These are phyloP conservation scores for Percopsis omiscomaycus DNA, from an alignment of 2,797 vertebrate genomes.

Conservation along the genomic window DNA sequence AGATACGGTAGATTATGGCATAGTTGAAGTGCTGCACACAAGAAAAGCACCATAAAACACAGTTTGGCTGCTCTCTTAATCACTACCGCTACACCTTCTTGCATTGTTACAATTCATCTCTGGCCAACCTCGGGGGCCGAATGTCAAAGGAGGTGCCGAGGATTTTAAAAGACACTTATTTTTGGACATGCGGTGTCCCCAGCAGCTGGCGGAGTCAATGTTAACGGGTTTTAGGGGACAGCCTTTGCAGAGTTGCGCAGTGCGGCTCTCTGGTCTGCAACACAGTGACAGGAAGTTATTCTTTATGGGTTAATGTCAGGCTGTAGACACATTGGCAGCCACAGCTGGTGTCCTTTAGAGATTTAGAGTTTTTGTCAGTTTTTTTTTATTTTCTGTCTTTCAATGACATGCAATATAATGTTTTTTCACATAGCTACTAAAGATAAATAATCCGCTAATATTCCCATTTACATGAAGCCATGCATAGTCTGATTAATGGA, in stretches of 20 bases:
- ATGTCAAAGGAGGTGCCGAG: constrained; percentile 36
- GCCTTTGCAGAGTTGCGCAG: constrained; percentile 12
- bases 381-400: constrained; percentile 1
- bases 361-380: constrained; percentile 4
- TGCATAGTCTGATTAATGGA: too few species aligned
- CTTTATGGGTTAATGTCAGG: constrained; percentile 20
- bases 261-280: not conserved
- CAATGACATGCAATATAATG: not conserved
- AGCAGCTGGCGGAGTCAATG: constrained; percentile 9
- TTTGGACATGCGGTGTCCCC: constrained; percentile 28
- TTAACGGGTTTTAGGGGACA: constrained; percentile 5
- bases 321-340: constrained; percentile 11
- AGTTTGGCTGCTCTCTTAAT: constrained; percentile 43
- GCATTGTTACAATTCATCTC: constrained; percentile 68
- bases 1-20: too few species aligned
- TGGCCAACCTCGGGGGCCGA: constrained; percentile 37
- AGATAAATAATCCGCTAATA: too few species aligned
- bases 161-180: constrained; percentile 44
- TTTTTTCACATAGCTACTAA: too few species aligned
- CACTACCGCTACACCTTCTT: constrained; percentile 55
- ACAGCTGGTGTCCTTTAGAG: constrained; percentile 16
- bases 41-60: constrained; percentile 12
- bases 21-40: constrained; percentile 32
- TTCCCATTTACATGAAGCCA: too few species aligned
- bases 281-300: constrained; percentile 8